Evolutionary conservation across 2,888 invertebrate species (phyloP).

Genomic region (Noctua janthina): DNA sequence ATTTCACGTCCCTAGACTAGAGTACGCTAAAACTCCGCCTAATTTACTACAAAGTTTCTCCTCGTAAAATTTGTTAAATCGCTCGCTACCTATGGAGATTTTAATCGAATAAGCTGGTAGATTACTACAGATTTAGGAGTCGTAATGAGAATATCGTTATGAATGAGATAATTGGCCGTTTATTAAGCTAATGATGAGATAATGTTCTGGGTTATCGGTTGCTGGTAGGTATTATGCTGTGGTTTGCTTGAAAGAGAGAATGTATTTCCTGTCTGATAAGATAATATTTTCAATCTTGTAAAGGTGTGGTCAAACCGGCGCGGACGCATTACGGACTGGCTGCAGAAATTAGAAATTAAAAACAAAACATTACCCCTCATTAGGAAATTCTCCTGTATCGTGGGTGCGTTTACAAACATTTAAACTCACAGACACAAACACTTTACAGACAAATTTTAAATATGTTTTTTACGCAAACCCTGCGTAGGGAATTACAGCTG

Average conservation of each 20-base stretch:
- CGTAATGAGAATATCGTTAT: constrained; percentile 42
- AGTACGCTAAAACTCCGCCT: constrained; percentile 48
- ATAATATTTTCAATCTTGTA: background rate
- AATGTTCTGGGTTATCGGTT: constrained; percentile 5
- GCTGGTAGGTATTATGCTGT: background rate
- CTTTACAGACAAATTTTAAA: no score
- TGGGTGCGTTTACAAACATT: no score
- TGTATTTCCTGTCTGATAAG: background rate
- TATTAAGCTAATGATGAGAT: constrained; percentile 19
- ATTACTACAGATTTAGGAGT: constrained; percentile 45
- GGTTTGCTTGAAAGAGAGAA: background rate
- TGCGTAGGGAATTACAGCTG: no score
- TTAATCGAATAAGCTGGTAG: constrained; percentile 47
- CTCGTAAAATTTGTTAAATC: constrained; percentile 64
- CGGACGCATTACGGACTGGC: background rate
- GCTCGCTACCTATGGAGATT: constrained; percentile 49
- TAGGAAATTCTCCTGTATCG: no score
- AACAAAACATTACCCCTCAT: no score
- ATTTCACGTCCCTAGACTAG: constrained; percentile 57
- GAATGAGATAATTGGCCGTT: constrained; percentile 31
- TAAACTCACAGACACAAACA: no score
- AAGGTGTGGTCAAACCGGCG: background rate
- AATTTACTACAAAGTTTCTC: constrained; percentile 61
- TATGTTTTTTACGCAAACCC: no score
- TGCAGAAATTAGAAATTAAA: no score